Evolutionary conservation across 2,797 vertebrate genomes (phyloP), one percentile per base, ranked within the genome.

Genomic region (Malurus splendens): DNA sequence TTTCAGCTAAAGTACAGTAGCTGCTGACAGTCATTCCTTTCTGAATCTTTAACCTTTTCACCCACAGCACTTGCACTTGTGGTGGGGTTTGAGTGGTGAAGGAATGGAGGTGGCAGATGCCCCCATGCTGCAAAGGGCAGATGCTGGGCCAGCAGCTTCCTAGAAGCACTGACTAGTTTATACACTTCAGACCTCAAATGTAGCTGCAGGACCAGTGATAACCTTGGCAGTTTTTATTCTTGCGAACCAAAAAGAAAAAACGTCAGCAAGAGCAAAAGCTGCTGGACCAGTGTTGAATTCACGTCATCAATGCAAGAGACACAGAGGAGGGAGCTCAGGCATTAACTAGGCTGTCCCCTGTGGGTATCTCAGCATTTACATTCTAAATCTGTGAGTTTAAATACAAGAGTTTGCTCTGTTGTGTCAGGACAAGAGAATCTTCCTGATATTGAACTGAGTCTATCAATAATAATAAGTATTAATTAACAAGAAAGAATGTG

Each of bases 11-110:
- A 18, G 48, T 92, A n/a, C 82, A 87, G 89, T 89, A 76, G 68
- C 73, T 93, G 91, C 61, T 91, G 94, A 91, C 79, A 89, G 89
- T 83, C 89, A 89, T 91, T 91, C 79, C 84, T 87, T 93, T 93
- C 70, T 91, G 67, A 94, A 82, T 91, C 89, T 86, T 91, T 92
- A 93, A 87, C 90, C 90, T 89, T 82, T 90, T 85, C 42, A 83
- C 82, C 84, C 70, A 51, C 67, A 89, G 56, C 39, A 39, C 57
- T 90, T 70, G 60, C 32, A 42, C 55, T 91, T 82, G 78, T 73
- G 51, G 22, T 77, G 66, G 73, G 14, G 41, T 71, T 90, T 91
- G 82, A 41, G 56, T 83, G 80, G 50, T 82, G 82, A 89, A 90
- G 71, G 92, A 93, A 60, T 60, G 50, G 82, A 90, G 45, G 48